Evolutionary conservation across 2,888 invertebrate genomes (phyloP), one percentile per base, ranked within the genome.

Genomic region (Idaea biselata): DNA sequence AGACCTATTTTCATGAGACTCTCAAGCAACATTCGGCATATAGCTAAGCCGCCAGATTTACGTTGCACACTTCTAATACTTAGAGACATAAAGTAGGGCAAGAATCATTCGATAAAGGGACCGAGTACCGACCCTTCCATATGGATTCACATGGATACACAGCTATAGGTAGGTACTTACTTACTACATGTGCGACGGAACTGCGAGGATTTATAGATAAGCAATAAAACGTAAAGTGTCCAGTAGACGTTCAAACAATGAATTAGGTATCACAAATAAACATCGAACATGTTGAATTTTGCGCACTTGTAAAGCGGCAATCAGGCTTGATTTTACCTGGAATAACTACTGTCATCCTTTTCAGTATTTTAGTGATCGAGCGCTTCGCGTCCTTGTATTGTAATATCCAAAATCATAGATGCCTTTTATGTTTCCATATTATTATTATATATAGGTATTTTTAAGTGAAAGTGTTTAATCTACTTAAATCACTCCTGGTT

Each of bases 91-190:
- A 72, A 68, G 69, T 70, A 70, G 74, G 69, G 70, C 71, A 77
- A 77, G 77, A 76, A 71, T 77, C 76, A 79, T 81, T 84, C 78
- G 80, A 79, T 84, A 74, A 72, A 77, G 78, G 79, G 75, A 76
- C 70, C 56, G 44, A 76, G 75, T 72, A 75, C 73, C 75, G 83
- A 83, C 84, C 86, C 85, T 86, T 86, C 81, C 83, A 68, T 74
- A 71, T 75, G 71, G 76, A 74, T 86, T 73, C 84, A 86, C 85
- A 73, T 75, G 80, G 73, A 63, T 66, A 60, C 61, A 67, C 62
- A 64, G 6, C 17, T 18, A 14, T 56, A 18, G 44, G 44, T 44
- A 25, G 25, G 25, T 25, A 25, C 5, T 1, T 25, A 11, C 44
- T 14, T 44, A 44, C 44, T 76, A 78, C 78, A 74, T 76, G 73